Evolutionary conservation across 2,888 invertebrate species (phyloP).

Genomic region (Drosophila nr. medialis): DNA sequence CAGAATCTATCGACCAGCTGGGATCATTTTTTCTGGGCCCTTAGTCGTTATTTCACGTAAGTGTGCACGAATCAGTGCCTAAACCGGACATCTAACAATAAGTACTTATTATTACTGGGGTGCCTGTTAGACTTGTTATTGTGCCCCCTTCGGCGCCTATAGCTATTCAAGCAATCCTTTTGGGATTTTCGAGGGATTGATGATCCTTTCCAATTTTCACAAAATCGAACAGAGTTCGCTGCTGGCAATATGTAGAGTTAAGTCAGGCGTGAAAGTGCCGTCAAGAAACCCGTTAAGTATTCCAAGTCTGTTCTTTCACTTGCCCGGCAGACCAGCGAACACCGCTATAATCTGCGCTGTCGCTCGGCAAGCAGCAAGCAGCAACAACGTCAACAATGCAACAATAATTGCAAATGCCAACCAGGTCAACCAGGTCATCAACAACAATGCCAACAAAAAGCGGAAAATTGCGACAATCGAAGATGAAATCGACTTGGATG

Average conservation of each 20-base stretch:
- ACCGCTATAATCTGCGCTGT: no score
- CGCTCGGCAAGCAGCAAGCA: no score
- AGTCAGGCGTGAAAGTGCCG: no score
- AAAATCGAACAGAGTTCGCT: not conserved
- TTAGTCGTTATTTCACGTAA: slow-evolving; percentile 90
- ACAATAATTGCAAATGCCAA: no score
- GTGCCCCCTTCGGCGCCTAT: not conserved
- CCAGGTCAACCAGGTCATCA: no score
- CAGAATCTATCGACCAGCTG: slow-evolving; percentile 88
- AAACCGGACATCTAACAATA: not conserved
- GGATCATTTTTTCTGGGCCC: slow-evolving; percentile 94
- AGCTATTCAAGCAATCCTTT: not conserved
- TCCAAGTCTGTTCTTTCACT: no score
- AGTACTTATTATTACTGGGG: not conserved
- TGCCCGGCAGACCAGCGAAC: no score
- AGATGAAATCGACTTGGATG: no score
- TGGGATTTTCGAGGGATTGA: not conserved
- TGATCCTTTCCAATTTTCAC: not conserved
- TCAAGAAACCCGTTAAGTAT: no score
- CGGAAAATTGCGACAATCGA: no score
- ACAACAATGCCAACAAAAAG: no score
- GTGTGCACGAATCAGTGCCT: slow-evolving; percentile 35
- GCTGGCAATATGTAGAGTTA: not conserved
- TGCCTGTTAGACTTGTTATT: not conserved
- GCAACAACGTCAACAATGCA: no score